Evolutionary conservation across 2,797 vertebrate species (phyloP).

Genomic region (Pogonophryne albipinna): DNA sequence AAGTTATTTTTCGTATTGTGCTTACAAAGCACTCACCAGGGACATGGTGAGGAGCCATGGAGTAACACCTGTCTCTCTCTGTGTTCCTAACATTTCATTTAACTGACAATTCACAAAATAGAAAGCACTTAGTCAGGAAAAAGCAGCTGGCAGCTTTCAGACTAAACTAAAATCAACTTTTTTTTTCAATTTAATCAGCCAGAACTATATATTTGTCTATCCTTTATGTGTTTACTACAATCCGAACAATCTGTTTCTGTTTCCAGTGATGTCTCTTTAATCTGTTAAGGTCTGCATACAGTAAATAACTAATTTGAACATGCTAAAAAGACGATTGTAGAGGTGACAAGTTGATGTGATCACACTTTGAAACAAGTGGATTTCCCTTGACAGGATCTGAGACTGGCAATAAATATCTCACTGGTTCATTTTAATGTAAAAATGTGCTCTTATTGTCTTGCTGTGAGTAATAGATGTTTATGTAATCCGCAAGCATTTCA

Average conservation of each 20-base stretch:
- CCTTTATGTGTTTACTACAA: not conserved
- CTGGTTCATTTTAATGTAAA: not conserved
- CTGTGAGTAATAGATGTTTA: not conserved
- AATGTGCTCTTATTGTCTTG: not conserved
- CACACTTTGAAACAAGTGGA: constrained; percentile 3
- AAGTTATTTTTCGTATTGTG: not conserved
- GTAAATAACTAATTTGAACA: not conserved
- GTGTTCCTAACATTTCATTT: not conserved
- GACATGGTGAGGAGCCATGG: not conserved
- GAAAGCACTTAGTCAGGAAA: not conserved
- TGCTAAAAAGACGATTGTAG: not conserved
- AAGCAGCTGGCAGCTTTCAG: not conserved
- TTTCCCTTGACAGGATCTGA: constrained; percentile 2
- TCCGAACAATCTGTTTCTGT: not conserved
- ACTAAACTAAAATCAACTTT: not conserved
- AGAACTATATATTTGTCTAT: not conserved
- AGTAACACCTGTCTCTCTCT: not conserved
- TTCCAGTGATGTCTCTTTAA: constrained; percentile 5
- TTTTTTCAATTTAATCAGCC: not conserved
- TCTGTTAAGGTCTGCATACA: constrained; percentile 5
- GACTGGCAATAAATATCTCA: constrained; percentile 11
- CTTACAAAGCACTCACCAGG: not conserved
- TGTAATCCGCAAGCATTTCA: constrained; percentile 3
- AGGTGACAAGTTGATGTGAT: not conserved
- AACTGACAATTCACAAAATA: not conserved